These are phyloP conservation scores for Agrochola lychnidis DNA, from an alignment of 2,888 invertebrate species.

Conservation along the genomic window DNA sequence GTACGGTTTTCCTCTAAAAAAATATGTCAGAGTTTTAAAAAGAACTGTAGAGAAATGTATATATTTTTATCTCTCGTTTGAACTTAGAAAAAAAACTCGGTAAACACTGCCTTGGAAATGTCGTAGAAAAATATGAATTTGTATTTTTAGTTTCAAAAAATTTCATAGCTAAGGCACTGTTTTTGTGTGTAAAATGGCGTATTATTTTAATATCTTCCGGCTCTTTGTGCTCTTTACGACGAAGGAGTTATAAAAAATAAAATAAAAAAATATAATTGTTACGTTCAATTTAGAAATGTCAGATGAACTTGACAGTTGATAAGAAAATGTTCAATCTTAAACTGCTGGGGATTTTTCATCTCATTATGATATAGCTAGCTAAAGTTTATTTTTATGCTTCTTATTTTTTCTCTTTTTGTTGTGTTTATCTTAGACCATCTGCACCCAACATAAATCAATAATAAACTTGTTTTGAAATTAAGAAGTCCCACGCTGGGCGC, in stretches of 20 bases:
- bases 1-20: neutral
- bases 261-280: constrained; percentile 23
- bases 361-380: neutral
- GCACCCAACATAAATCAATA: neutral
- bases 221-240: constrained; percentile 35
- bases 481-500: constrained; percentile 47
- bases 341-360: neutral
- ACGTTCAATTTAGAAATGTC: constrained; percentile 4
- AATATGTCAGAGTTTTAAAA: neutral
- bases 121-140: constrained; percentile 41
- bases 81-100: constrained; percentile 39
- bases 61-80: constrained; percentile 17
- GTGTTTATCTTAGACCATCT: neutral
- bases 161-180: constrained; percentile 4
- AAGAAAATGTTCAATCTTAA: neutral
- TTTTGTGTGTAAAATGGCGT: constrained; percentile 40
- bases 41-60: neutral
- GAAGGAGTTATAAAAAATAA: constrained; percentile 27
- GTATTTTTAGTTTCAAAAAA: constrained; percentile 43
- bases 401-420: neutral
- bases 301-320: constrained; percentile 12
- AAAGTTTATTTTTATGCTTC: too few relatives aligned
- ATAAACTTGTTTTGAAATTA: neutral
- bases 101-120: constrained; percentile 13
- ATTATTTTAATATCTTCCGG: constrained; percentile 49